These are phyloP conservation scores for Sebastes cheni DNA, from an alignment of 2,797 vertebrate species.

Conservation along the genomic window DNA sequence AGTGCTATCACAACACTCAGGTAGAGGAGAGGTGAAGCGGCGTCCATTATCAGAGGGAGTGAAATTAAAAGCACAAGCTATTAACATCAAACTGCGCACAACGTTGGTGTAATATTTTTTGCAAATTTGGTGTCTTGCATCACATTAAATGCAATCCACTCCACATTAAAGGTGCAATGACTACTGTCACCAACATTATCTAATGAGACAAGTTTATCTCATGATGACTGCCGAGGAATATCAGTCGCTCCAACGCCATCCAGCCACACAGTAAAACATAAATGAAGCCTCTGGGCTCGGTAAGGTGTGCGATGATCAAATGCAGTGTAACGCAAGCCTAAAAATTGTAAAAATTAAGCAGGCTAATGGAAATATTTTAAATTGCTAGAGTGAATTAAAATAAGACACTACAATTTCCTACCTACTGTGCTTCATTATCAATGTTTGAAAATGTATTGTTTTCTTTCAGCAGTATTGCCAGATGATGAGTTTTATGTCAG, in stretches of 20 bases:
- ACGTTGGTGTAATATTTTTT: neutral
- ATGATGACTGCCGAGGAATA: neutral
- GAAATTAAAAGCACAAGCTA: neutral
- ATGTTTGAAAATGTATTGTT: neutral
- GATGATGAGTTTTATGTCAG: neutral
- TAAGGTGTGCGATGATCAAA: neutral
- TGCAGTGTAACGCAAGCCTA: neutral
- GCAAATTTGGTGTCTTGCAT: neutral
- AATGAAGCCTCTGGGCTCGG: neutral
- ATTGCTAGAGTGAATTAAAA: neutral
- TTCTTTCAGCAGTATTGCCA: neutral
- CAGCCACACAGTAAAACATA: neutral
- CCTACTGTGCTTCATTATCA: neutral
- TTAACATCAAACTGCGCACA: neutral
- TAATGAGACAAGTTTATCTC: neutral
- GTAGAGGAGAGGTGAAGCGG: neutral
- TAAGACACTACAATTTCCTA: neutral
- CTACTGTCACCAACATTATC: neutral
- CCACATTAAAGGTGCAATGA: neutral
- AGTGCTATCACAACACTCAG: neutral
- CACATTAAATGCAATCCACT: neutral
- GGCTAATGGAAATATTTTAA: neutral
- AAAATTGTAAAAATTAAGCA: neutral
- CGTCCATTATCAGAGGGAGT: neutral
- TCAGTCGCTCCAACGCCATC: neutral